phyloP scores from a whole-genome alignment of 2,797 vertebrate species.

The Megalops cyprinoides region DNA sequence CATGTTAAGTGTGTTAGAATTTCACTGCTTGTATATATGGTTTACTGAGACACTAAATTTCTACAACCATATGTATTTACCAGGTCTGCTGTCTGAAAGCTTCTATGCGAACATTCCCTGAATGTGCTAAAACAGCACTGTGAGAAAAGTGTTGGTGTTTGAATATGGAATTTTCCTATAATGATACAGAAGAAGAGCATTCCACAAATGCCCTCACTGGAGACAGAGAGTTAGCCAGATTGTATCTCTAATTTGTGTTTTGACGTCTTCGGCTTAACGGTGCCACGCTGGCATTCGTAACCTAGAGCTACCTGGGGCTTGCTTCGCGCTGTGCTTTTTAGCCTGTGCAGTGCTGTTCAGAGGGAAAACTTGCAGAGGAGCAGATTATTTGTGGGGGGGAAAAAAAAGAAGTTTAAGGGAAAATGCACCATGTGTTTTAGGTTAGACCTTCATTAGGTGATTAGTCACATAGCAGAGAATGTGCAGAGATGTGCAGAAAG shows the following conservation, averaged over 20 bases:
- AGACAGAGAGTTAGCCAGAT: neutral
- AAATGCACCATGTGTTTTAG: conserved; percentile 1
- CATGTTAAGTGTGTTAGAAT: neutral
- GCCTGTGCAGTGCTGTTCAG: neutral
- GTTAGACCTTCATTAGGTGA: neutral
- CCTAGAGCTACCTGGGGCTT: neutral
- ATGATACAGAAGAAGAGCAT: neutral
- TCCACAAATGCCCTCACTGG: neutral
- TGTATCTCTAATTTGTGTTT: conserved; percentile 20
- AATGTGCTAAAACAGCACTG: neutral
- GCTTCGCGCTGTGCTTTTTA: neutral
- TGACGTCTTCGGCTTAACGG: conserved; percentile 1
- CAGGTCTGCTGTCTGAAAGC: neutral
- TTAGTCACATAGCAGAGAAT: conserved; percentile 6
- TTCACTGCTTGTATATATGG: neutral
- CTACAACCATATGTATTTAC: too few relatives aligned
- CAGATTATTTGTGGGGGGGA: neutral
- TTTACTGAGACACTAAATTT: too few relatives aligned
- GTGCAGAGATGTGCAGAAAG: neutral
- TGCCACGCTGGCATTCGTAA: conserved; percentile 7
- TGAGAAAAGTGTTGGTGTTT: neutral
- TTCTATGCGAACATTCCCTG: neutral
- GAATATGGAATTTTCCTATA: neutral
- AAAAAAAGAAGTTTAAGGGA: too few relatives aligned
- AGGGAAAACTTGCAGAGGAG: neutral